Evolutionary conservation across 2,113 vertebrate genomes (phyloP).

Genomic region (Pomatostomus ruficeps): DNA sequence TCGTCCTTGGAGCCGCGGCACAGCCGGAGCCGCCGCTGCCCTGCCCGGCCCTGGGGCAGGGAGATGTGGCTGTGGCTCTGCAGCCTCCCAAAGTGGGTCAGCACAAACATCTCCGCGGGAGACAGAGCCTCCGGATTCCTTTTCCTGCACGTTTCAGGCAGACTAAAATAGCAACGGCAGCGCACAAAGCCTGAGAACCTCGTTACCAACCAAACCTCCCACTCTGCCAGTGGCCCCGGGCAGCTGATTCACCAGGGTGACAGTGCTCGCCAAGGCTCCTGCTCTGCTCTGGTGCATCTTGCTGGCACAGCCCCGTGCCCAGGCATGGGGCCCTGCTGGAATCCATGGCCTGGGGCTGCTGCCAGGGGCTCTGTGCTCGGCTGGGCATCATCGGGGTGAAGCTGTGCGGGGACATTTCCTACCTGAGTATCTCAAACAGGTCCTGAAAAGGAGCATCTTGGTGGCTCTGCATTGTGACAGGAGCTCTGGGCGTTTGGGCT

Average conservation of each 20-base stretch:
- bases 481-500: not conserved
- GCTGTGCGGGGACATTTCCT: not conserved
- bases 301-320: not conserved
- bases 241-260: not conserved
- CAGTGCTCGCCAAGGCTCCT: not conserved
- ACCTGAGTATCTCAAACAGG: not conserved
- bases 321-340: not conserved
- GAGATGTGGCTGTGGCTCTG: not conserved
- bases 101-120: conserved; percentile 19
- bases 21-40: not conserved
- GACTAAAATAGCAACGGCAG: conserved; percentile 44
- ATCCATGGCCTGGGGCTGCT: not conserved
- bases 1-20: accelerated
- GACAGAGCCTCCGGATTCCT: conserved; percentile 3
- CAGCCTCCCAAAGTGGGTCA: conserved; percentile 34
- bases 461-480: accelerated
- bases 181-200: conserved; percentile 18
- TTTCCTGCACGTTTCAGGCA: not conserved
- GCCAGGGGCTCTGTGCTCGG: not conserved
- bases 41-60: not conserved
- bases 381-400: not conserved
- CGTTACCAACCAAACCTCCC: not conserved
- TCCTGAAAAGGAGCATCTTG: not conserved
- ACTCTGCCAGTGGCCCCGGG: not conserved
- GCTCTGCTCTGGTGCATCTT: not conserved